A percentile compares a stretch with the other conserved stretches of the same genome.
These are phyloP conservation scores for Echeneis naucrates DNA, from an alignment of 2,797 vertebrate genomes.

Conservation along the genomic window DNA sequence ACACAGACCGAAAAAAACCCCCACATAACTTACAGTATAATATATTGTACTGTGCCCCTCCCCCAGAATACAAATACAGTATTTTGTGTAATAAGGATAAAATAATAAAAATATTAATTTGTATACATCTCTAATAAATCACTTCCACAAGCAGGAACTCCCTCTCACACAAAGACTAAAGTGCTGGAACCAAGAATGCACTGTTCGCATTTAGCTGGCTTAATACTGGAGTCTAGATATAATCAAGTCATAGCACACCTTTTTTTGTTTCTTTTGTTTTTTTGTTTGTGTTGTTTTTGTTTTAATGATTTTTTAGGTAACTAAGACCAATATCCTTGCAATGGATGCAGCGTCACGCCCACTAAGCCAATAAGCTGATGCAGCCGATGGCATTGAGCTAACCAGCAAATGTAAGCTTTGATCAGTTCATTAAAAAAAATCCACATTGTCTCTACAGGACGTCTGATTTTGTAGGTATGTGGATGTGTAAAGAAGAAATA, in stretches of 20 bases:
- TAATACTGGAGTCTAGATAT: slow-evolving; percentile 44
- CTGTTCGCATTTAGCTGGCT: slow-evolving; percentile 63
- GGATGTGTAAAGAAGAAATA: slow-evolving; percentile 28
- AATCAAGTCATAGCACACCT: slow-evolving; percentile 36
- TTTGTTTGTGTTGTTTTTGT: neutral
- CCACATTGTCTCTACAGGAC: slow-evolving; percentile 12
- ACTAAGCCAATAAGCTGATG: slow-evolving; percentile 4
- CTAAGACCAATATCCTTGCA: slow-evolving; percentile 9
- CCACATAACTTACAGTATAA: slow-evolving; percentile 45
- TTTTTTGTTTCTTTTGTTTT: too few species aligned
- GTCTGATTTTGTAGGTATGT: slow-evolving; percentile 24
- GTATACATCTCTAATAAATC: slow-evolving; percentile 59
- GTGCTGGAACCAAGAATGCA: slow-evolving; percentile 77
- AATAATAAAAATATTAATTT: slow-evolving; percentile 52
- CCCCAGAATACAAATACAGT: slow-evolving; percentile 67
- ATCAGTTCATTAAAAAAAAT: slow-evolving; percentile 3
- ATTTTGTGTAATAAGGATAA: slow-evolving; percentile 49
- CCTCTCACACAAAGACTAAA: slow-evolving; percentile 82
- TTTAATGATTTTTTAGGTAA: slow-evolving; percentile 3
- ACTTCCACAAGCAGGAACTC: slow-evolving; percentile 78
- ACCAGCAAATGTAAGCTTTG: slow-evolving; percentile 29
- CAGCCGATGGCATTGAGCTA: slow-evolving; percentile 30
- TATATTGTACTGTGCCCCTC: slow-evolving; percentile 45
- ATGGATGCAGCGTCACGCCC: slow-evolving; percentile 14
- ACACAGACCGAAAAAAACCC: slow-evolving; percentile 52